A percentile compares a stretch with the other conserved stretches of the same genome.
These are phyloP conservation scores for Scolopax bukidnonensis DNA, from an alignment of 2,797 vertebrate species.

Conservation along the genomic window DNA sequence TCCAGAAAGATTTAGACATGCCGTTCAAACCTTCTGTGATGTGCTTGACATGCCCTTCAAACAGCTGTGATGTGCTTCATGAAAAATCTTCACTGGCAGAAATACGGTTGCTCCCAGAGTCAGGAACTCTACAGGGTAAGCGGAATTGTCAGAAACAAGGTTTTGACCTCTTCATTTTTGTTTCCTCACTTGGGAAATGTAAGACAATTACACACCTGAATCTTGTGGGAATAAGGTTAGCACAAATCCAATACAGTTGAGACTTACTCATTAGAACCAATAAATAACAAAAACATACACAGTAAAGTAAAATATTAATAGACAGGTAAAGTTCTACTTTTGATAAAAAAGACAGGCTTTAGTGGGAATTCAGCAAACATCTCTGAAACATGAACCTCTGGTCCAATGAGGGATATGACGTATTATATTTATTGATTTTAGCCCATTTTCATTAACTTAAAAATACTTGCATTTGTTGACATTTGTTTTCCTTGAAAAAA, in stretches of 20 bases:
- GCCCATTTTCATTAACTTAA: background rate
- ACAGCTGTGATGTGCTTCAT: background rate
- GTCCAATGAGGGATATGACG: background rate
- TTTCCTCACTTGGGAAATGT: slow-evolving; percentile 5
- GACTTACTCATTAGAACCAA: background rate
- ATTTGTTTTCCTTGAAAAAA: background rate
- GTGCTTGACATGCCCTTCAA: background rate
- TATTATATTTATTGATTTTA: background rate
- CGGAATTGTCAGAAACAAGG: background rate
- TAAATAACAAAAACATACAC: background rate
- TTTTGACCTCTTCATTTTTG: background rate
- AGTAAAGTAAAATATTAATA: background rate
- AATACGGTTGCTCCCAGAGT: background rate
- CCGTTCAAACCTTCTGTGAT: background rate
- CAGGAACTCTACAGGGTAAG: background rate
- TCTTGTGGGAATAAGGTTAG: background rate
- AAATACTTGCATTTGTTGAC: background rate
- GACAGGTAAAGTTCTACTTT: background rate
- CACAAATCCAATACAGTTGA: background rate
- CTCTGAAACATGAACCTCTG: background rate
- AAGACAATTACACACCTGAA: background rate
- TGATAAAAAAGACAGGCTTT: background rate
- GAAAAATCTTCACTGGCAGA: background rate
- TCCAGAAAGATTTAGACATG: background rate
- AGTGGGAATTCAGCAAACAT: background rate